Base-by-base conservation (phyloP, 1,140 invertebrate species). In the Apis mellifera region DNA sequence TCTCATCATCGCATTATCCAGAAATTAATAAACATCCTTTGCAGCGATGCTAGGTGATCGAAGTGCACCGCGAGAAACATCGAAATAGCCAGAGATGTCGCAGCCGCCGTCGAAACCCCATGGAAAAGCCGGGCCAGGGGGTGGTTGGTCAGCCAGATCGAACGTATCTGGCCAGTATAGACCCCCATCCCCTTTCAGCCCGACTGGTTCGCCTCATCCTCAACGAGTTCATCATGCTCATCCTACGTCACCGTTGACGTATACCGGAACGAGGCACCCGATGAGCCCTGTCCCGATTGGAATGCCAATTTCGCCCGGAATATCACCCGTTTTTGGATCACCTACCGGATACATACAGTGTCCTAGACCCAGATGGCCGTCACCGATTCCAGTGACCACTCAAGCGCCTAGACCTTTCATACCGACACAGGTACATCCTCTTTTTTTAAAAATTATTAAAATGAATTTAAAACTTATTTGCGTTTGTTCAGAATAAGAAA, bases 281-380 rank as follows among this genome's bases (percentile, higher is more conserved):
- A 91, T 93, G 90, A 94, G 93, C 71, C 94, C 93, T 3, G 91
- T 94, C 9, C 92, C 93, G 9, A 93, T 94, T 17, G 92, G 92
- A 8, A 90, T 93, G 89, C 93, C 92, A 9, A 92, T 94, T 66
- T 94, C 92, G 15, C 93, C 92, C 15, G 92, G 91, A n/a, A 91
- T 93, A 83, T 94, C 92, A 62, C 93, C 93, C 11, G 89, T 93
- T 54, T 92, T 93, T 73, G 92, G 93, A 19, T 90, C 93, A 62
- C 87, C 93, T 7, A 84, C 92, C 0, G 91, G 93, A 48, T 95
- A 91, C 79, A 94, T 95, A 52, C 94, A 95, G 32, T 96, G 96
- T 86, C 96, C 96, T 5, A 93, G 96, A 86, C 96, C 96, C 12
- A 93, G 95, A 72, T 96, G 96, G 96, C 95, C 95, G 17, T 92